Evolutionary conservation across 1,140 invertebrate species (phyloP).

Genomic region (Archivesica marissinica): DNA sequence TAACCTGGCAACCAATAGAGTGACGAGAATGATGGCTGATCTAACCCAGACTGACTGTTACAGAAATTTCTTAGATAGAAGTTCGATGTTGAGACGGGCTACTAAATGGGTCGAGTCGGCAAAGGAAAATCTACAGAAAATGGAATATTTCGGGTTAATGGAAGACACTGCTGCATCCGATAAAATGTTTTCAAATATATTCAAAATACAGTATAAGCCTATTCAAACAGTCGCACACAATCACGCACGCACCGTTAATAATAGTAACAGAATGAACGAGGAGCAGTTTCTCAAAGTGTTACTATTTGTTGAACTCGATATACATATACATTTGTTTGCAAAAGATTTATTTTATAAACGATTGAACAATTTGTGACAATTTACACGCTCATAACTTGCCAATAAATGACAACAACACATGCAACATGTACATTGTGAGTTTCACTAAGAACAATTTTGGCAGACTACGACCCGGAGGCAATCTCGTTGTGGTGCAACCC

Average conservation of each 20-base stretch:
- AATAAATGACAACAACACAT: neutral
- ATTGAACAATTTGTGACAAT: constrained; percentile 15
- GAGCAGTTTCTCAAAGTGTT: constrained; percentile 91
- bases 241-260: constrained; percentile 65
- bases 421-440: neutral
- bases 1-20: constrained; percentile 97
- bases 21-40: constrained; percentile 96
- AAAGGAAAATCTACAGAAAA: constrained; percentile 95
- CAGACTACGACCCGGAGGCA: too few relatives aligned
- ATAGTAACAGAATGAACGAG: constrained; percentile 87
- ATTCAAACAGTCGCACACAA: neutral
- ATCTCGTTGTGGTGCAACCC: too few relatives aligned
- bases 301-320: constrained; percentile 93
- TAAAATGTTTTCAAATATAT: constrained; percentile 98
- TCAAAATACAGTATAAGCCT: constrained; percentile 89
- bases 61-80: constrained; percentile 90
- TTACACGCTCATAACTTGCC: neutral
- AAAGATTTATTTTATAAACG: constrained; percentile 93
- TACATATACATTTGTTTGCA: constrained; percentile 97
- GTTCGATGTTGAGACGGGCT: constrained; percentile 86
- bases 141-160: constrained; percentile 98
- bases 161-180: constrained; percentile 97
- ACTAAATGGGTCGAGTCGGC: constrained; percentile 95
- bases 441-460: too few relatives aligned
- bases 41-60: constrained; percentile 97